phyloP scores from a whole-genome alignment of 1,140 invertebrate species.

The Proales similis region DNA sequence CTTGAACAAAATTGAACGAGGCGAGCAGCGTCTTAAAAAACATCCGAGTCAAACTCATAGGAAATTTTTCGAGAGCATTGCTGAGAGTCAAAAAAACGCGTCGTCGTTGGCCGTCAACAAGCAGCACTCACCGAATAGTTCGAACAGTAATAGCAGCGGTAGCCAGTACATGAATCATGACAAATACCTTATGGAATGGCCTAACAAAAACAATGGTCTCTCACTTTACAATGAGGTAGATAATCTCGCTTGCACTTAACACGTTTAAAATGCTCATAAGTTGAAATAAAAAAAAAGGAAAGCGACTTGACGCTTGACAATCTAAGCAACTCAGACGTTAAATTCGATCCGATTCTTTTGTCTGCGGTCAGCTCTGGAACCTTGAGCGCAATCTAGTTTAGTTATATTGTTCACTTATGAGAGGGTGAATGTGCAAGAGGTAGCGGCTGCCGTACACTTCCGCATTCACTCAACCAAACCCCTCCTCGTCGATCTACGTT shows the following conservation, averaged over 20 bases:
- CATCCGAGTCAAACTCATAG: slow-evolving; percentile 30
- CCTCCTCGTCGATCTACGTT: no score
- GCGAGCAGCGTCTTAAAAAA: slow-evolving; percentile 33
- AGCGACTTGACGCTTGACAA: neutral
- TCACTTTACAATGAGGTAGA: slow-evolving; percentile 31
- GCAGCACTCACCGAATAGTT: slow-evolving; percentile 1
- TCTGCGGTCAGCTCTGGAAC: slow-evolving; percentile 21
- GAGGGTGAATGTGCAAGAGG: no score
- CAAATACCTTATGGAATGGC: slow-evolving; percentile 8
- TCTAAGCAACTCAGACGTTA: slow-evolving; percentile 6
- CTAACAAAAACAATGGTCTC: slow-evolving; percentile 8
- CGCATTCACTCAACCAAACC: no score
- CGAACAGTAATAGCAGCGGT: no score
- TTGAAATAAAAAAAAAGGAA: slow-evolving; percentile 6
- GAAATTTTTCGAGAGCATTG: slow-evolving; percentile 15
- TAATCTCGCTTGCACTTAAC: neutral
- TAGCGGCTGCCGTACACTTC: no score
- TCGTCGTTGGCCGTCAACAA: neutral
- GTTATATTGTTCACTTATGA: no score
- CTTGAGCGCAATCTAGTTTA: no score
- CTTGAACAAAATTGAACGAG: slow-evolving; percentile 37
- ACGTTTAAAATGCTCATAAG: neutral
- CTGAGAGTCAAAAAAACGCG: slow-evolving; percentile 1
- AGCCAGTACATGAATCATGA: slow-evolving; percentile 28
- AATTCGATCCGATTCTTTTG: slow-evolving; percentile 23